Evolutionary conservation across 2,888 invertebrate genomes (phyloP).

Genomic region (Prosopocoilus inquinatus): DNA sequence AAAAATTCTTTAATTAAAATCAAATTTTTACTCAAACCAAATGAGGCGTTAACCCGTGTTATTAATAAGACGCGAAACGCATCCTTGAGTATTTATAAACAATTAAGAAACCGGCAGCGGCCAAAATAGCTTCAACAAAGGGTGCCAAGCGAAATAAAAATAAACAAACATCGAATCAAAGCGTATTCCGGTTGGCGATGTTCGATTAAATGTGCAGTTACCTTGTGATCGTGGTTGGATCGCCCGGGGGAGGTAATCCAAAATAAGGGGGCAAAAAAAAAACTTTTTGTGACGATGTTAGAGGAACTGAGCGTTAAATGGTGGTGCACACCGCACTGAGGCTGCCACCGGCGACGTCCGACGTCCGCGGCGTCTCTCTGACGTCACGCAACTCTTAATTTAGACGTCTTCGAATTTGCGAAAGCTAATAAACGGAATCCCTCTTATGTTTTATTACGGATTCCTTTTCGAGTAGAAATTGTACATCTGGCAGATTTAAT

Average conservation of each 20-base stretch:
- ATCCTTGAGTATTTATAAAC: no score
- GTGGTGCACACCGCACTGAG: conserved; percentile 33
- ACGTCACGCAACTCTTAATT: conserved; percentile 26
- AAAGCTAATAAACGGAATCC: conserved; percentile 3
- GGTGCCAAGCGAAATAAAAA: no score
- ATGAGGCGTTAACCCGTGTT: no score
- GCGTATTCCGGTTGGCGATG: no score
- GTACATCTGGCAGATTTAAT: no score
- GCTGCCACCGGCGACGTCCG: conserved; percentile 16
- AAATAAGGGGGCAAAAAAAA: neutral
- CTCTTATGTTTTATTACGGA: neutral
- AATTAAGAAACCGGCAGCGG: no score
- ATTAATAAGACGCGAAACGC: no score
- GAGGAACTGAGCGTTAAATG: conserved; percentile 8
- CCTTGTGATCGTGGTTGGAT: neutral
- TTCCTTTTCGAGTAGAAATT: neutral
- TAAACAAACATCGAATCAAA: no score
- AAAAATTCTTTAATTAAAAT: no score
- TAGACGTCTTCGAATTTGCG: conserved; percentile 21
- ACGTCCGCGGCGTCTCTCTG: conserved; percentile 24
- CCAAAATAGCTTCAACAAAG: no score
- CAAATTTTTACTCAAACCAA: no score
- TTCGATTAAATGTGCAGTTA: neutral
- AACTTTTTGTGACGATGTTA: neutral
- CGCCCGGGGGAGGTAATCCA: neutral